phyloP scores from a whole-genome alignment of 1,140 invertebrate species.

The Venturia canescens region DNA sequence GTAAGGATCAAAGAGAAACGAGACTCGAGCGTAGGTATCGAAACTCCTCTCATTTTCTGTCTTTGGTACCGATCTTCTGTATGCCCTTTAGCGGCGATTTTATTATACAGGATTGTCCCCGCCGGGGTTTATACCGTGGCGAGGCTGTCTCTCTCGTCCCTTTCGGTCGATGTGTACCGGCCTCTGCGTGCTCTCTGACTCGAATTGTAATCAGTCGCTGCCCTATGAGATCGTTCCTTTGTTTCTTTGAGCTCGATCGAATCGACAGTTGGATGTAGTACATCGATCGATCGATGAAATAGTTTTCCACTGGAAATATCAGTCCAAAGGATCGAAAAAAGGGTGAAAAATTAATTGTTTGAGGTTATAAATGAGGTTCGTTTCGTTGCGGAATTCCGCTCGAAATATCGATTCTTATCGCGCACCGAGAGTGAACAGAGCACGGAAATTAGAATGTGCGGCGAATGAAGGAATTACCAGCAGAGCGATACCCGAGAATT shows the following conservation, averaged over 20 bases:
- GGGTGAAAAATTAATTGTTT: no score
- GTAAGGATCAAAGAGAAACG: conserved; percentile 64
- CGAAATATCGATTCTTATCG: no score
- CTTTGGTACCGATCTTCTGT: conserved; percentile 57
- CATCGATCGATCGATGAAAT: no score
- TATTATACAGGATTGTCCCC: conserved; percentile 60
- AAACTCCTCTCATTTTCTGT: conserved; percentile 52
- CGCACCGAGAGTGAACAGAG: no score
- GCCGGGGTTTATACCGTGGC: conserved; percentile 29
- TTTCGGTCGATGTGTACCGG: background rate
- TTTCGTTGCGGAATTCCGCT: no score
- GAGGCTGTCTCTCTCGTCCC: background rate
- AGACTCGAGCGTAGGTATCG: conserved; percentile 58
- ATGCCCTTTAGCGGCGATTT: conserved; percentile 67
- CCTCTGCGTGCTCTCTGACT: conserved; percentile 48
- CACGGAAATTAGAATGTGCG: background rate
- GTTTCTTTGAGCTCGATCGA: conserved; percentile 39
- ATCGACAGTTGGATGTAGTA: no score
- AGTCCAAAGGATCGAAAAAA: no score
- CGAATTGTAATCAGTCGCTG: conserved; percentile 66
- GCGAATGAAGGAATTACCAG: background rate
- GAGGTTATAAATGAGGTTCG: no score
- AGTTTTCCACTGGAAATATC: no score
- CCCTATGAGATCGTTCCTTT: background rate
- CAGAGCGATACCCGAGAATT: background rate